Evolutionary conservation across 2,888 invertebrate genomes (phyloP).

Genomic region (Pseudococcus jackbeardsleyi): DNA sequence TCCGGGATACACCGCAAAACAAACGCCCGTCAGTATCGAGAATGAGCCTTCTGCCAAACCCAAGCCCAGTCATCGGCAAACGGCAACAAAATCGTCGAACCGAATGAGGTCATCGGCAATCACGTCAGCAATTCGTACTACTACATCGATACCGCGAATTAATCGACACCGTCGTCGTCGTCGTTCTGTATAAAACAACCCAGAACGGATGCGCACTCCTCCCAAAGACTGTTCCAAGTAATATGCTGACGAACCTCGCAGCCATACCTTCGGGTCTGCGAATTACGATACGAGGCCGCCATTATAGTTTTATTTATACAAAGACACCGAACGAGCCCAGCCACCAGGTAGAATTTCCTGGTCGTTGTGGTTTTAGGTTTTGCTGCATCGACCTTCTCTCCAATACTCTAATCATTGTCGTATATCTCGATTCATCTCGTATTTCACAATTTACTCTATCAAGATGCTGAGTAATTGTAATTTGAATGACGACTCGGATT

Average conservation of each 20-base stretch:
- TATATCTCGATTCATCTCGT: not conserved
- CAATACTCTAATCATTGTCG: not conserved
- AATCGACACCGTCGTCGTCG: not conserved
- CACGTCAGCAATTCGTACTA: conserved; percentile 53
- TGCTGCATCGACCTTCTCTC: not conserved
- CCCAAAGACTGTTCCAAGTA: not conserved
- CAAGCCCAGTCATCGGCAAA: not conserved
- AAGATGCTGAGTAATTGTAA: conserved; percentile 7
- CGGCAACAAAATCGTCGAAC: conserved; percentile 47
- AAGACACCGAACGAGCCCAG: not conserved
- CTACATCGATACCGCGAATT: conserved; percentile 7
- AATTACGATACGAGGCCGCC: not conserved
- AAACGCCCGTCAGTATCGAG: not conserved
- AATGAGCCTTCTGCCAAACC: not conserved
- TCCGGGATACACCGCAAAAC: not conserved
- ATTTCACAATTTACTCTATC: not conserved
- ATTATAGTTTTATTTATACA: not conserved
- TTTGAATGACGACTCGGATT: not conserved
- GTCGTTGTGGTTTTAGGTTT: not conserved
- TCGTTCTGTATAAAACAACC: not conserved
- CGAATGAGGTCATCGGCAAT: conserved; percentile 58
- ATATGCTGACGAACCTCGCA: conserved; percentile 2
- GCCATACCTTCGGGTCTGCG: not conserved
- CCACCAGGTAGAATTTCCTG: not conserved
- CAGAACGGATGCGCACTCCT: conserved; percentile 10